A percentile compares a stretch with the other conserved stretches of the same genome.
Conservation (phyloP, 2,888 invertebrate species). For the Achlya flavicornis region DNA sequence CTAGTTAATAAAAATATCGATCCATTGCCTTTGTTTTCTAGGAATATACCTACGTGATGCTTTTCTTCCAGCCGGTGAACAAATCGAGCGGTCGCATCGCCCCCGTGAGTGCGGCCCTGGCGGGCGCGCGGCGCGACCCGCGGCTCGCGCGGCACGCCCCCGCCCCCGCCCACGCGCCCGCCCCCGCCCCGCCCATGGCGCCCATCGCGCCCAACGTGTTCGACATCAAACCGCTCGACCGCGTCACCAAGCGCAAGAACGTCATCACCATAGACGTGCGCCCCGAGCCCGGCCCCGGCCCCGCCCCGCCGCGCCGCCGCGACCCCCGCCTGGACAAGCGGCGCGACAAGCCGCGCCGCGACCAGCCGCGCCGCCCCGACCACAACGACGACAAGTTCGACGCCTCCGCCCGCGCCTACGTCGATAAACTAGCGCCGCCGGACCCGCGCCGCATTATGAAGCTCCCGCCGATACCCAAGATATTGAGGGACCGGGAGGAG, state of each 20-base stretch:
- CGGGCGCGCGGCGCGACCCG: constrained; percentile 60
- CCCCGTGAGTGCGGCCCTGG: constrained; percentile 63
- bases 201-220: constrained; percentile 72
- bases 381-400: constrained; percentile 22
- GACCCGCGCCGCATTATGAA: constrained; percentile 56
- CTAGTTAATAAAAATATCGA: neutral
- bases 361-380: constrained; percentile 17
- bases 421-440: constrained; percentile 54
- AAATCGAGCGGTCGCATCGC: constrained; percentile 65
- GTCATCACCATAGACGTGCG: constrained; percentile 77
- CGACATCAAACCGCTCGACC: constrained; percentile 77
- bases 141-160: constrained; percentile 45
- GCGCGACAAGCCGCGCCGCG: constrained; percentile 20
- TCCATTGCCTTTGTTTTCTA: neutral
- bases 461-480: constrained; percentile 75
- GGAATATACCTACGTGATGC: neutral
- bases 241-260: constrained; percentile 71
- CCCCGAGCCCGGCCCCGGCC: constrained; percentile 32
- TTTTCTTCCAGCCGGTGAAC: constrained; percentile 64
- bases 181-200: too few relatives aligned
- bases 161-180: constrained; percentile 26
- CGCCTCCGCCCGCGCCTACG: constrained; percentile 36
- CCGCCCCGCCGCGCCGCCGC: constrained; percentile 35
- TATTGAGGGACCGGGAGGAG: constrained; percentile 44
- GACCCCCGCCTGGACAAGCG: constrained; percentile 31